These are phyloP conservation scores for Streptopelia turtur DNA, from an alignment of 2,797 vertebrate genomes.

Conservation along the genomic window DNA sequence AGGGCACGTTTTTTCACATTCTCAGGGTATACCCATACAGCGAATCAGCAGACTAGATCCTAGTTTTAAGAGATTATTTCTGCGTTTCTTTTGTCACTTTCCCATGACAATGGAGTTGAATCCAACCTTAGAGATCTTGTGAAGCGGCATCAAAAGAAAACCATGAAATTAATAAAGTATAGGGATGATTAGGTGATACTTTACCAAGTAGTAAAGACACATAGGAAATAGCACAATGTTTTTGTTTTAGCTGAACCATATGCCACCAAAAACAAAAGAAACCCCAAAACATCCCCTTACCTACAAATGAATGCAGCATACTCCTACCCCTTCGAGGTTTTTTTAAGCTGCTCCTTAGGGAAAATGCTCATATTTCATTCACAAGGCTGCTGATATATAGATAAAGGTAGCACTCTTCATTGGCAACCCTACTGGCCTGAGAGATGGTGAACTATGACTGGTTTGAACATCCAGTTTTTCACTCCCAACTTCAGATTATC, in stretches of 20 bases:
- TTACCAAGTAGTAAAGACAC: background rate
- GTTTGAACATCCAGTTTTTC: background rate
- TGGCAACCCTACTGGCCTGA: background rate
- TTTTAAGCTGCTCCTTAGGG: slow-evolving; percentile 30
- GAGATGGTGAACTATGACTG: background rate
- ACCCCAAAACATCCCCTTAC: background rate
- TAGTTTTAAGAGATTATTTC: background rate
- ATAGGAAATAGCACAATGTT: background rate
- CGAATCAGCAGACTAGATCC: background rate
- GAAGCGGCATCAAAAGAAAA: background rate
- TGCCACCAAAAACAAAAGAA: background rate
- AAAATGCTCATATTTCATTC: slow-evolving; percentile 51
- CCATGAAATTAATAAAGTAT: background rate
- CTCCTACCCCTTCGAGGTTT: background rate
- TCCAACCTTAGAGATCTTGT: background rate
- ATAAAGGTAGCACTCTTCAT: background rate
- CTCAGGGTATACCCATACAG: background rate
- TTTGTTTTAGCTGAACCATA: slow-evolving; percentile 26
- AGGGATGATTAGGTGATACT: background rate
- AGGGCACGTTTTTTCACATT: background rate
- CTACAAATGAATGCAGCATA: background rate
- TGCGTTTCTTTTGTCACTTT: background rate
- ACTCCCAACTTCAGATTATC: background rate
- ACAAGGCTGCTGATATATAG: slow-evolving; percentile 43
- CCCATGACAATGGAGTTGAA: background rate